phyloP scores from a whole-genome alignment of 2,797 vertebrate species.

The Cynopterus sphinx region DNA sequence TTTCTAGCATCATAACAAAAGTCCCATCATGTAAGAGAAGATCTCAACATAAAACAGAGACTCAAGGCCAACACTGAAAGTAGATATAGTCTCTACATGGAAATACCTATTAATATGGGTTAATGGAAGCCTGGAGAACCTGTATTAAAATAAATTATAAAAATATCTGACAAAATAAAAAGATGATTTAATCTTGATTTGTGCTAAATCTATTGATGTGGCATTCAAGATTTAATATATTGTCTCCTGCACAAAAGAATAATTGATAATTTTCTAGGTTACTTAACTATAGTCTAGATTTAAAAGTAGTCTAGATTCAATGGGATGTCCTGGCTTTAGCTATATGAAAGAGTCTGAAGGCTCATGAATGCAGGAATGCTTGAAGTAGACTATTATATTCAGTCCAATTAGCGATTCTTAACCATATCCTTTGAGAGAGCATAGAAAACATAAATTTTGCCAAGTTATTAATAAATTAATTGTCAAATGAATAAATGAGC shows the following conservation, averaged over 20 bases:
- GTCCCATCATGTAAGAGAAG: background rate
- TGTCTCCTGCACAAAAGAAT: background rate
- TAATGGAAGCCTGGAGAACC: no score
- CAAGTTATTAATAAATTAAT: background rate
- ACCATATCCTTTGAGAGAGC: background rate
- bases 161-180: background rate
- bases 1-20: background rate
- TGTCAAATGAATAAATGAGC: background rate
- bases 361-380: background rate
- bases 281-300: background rate
- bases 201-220: background rate
- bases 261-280: background rate
- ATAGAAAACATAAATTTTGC: background rate
- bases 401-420: background rate
- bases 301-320: background rate
- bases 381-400: background rate
- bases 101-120: background rate
- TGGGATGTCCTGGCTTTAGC: background rate
- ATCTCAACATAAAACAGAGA: background rate
- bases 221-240: background rate
- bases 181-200: background rate
- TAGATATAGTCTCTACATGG: background rate
- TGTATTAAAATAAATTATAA: background rate
- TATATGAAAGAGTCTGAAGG: background rate
- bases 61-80: background rate